Evolutionary conservation across 1,140 invertebrate species (phyloP).

Genomic region (Drosophila navojoa): DNA sequence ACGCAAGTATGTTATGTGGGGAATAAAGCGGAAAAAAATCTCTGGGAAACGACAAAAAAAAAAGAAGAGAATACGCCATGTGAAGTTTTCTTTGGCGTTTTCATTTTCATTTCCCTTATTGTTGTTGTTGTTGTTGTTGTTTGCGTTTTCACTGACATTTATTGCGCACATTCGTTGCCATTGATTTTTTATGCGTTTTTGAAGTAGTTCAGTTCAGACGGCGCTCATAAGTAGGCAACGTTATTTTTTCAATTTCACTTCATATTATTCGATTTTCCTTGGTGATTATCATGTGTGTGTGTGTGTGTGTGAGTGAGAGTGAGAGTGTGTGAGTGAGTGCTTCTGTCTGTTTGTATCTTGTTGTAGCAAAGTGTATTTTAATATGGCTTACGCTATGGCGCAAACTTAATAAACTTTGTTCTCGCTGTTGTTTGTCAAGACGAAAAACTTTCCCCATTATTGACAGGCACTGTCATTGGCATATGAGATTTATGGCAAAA

Average conservation of each 20-base stretch:
- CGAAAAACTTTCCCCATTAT: constrained; percentile 48
- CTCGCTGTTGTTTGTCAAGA: constrained; percentile 32
- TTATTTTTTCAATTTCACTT: constrained; percentile 53
- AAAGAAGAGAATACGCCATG: constrained; percentile 17
- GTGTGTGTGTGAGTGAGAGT: constrained; percentile 32
- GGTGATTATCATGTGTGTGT: constrained; percentile 39
- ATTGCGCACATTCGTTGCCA: constrained; percentile 76
- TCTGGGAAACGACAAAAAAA: too few species aligned
- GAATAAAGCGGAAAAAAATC: constrained; percentile 24
- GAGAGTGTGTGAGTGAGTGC: constrained; percentile 31
- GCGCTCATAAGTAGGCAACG: constrained; percentile 61
- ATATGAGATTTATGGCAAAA: constrained; percentile 64
- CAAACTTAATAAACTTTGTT: constrained; percentile 73
- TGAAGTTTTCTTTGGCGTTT: constrained; percentile 62
- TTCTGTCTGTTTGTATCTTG: constrained; percentile 28
- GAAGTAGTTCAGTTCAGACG: constrained; percentile 62
- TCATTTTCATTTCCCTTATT: constrained; percentile 20
- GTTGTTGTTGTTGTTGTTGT: constrained; percentile 28
- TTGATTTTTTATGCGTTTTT: constrained; percentile 81
- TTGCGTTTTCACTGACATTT: constrained; percentile 68
- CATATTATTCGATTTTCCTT: constrained; percentile 42
- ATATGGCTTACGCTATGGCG: constrained; percentile 56
- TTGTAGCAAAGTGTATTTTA: constrained; percentile 60
- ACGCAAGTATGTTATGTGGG: constrained; percentile 63
- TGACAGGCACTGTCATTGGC: constrained; percentile 48